Conservation (phyloP, 2,888 invertebrate species). For the Sturmia bella region DNA sequence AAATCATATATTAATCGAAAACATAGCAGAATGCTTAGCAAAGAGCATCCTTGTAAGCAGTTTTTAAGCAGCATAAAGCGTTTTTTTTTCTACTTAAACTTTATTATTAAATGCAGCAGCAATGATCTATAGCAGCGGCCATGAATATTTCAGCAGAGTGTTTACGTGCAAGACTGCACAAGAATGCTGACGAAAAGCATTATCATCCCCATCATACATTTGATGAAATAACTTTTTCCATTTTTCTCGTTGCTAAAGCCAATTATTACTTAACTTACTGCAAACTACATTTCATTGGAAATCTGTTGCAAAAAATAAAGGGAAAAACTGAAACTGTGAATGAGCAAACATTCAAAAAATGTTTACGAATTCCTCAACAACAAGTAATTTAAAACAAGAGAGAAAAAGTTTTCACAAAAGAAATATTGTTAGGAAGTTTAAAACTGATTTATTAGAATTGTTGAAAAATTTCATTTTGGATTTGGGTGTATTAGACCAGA, state of each 20-base stretch:
- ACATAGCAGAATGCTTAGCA: no score
- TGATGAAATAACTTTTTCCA: conserved; percentile 51
- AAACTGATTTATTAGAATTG: no score
- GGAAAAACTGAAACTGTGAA: conserved; percentile 27
- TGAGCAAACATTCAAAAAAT: conserved; percentile 25
- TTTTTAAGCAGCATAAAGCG: neutral
- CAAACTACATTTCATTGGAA: neutral
- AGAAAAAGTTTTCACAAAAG: neutral
- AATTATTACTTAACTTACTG: conserved; percentile 1
- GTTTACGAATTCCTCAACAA: conserved; percentile 2
- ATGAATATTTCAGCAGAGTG: conserved; percentile 50
- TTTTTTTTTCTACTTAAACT: conserved; percentile 24
- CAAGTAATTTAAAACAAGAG: neutral
- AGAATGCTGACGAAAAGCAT: conserved; percentile 22
- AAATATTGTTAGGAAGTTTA: no score
- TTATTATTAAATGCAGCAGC: conserved; percentile 18
- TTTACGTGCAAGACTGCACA: conserved; percentile 36
- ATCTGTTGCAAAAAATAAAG: neutral
- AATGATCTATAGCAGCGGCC: conserved; percentile 21
- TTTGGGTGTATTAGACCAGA: no score
- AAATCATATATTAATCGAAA: no score
- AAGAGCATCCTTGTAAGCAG: no score
- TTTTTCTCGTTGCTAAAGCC: conserved; percentile 13
- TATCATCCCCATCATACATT: conserved; percentile 40
- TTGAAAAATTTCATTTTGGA: no score